Base-by-base conservation (phyloP, 2,113 vertebrate genomes). In the Pachycephala philippinensis region DNA sequence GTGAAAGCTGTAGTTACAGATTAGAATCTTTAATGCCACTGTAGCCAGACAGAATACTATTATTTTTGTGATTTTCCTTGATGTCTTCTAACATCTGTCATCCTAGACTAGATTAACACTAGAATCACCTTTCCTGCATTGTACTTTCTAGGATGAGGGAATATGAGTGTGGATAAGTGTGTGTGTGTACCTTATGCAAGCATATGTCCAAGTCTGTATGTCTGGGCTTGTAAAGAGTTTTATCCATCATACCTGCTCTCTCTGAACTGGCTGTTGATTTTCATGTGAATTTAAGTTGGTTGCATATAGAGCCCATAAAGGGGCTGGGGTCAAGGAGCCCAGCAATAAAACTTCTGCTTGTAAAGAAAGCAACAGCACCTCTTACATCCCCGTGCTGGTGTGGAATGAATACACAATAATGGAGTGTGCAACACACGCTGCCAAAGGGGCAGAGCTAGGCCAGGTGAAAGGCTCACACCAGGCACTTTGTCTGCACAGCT, bases 1-100 rank as follows among this genome's bases (percentile, higher is more conserved):
- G 97, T 97, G 98, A 98, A 98, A 98, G 97, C 98, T 98, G 98
- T 98, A 99, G 97, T 96, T 98, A 98, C 95, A 96, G 97, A 98
- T 99, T 98, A 99, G 97, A 98, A 98, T 98, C 90, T 87, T 94
- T 88, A 98, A 97, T 97, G 97, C 93, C 64, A 54, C 89, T 87
- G 89, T 80, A 96, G 94, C 94, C 96, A 97, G 95, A 97, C 95
- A 97, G 95, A 97, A 96, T 92, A 88, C 90, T 87, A 79, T 72
- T 77, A 83, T 65, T 61, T 61, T 28, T 96, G 94, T 95, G 91
- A 94, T 94, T 98, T 92, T 97, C 69, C 91, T 98, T 98, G 98
- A 98, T 98, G 91, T 80, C 91, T 98, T 98, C 95, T 98, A 98
- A 98, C 98, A 98, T 93, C 95, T 98, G 96, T 98, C 97, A 97